Base-by-base conservation (phyloP, 2,888 invertebrate species). In the Synergus gifuensis region DNA sequence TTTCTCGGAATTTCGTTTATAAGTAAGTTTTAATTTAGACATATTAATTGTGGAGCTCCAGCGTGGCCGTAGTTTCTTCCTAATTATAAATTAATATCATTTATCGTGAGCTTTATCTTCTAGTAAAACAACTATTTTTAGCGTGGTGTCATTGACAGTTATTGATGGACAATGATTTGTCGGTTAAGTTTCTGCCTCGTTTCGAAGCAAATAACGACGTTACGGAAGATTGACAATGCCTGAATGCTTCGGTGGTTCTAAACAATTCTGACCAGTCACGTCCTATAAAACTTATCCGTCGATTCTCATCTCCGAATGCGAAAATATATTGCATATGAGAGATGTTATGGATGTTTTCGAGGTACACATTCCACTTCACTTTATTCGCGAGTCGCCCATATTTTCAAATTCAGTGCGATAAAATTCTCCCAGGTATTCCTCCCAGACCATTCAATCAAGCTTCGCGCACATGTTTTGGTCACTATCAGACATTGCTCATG, bases 241-340 rank as follows among this genome's bases (percentile, higher is more conserved):
- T 54, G 54, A 54, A 54, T n/a, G 54, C 54, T 54, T 73, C 73
- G 36, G 54, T 73, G 36, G 73, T 49, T 73, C 54, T 22, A 49
- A 54, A 73, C 73, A 73, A 73, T 73, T 73, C 73, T 73, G 73
- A 73, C 49, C 73, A 73, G 73, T 73, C 73, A 73, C n/a, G 54
- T 73, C 36, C 73, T 54, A 54, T 73, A 54, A 73, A 73, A 73
- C 73, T 73, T 73, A 73, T 16, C 11, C 54, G 73, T 73, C 54
- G 49, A 60, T 49, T 73, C 73, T 73, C 73, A 36, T 73, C 73
- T 73, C 73, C 54, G n/a, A 84, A 84, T 79, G 79, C 83, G 83
- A 81, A 82, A 84, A 82, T 82, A 81, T 80, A 84, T 82, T 84
- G 84, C 82, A 81, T 82, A 81, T 81, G 81, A 79, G 83, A 81